phyloP scores from a whole-genome alignment of 2,888 invertebrate genomes.

The Lasioglossum marginatum region DNA sequence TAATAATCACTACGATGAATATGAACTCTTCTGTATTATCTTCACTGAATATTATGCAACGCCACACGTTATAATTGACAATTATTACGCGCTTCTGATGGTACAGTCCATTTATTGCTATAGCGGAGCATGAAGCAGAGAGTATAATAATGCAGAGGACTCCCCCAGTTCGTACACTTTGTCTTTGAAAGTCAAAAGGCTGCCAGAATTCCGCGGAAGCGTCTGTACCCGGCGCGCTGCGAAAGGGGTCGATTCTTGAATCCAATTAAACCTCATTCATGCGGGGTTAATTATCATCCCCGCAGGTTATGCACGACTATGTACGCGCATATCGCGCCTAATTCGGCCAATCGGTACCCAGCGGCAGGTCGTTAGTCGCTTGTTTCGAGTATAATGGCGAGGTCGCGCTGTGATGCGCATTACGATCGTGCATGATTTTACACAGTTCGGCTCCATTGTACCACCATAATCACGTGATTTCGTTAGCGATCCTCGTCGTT shows the following conservation, averaged over 20 bases:
- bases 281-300: slow-evolving; percentile 80
- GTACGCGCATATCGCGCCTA: slow-evolving; percentile 74
- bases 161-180: slow-evolving; percentile 67
- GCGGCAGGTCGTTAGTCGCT: slow-evolving; percentile 80
- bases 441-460: slow-evolving; percentile 69
- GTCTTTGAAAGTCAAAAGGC: slow-evolving; percentile 79
- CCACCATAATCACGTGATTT: slow-evolving; percentile 68
- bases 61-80: neutral
- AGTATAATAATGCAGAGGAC: slow-evolving; percentile 31
- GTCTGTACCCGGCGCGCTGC: slow-evolving; percentile 68
- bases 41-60: no score
- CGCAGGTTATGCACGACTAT: slow-evolving; percentile 70
- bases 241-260: slow-evolving; percentile 69
- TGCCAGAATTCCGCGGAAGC: slow-evolving; percentile 66
- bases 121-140: slow-evolving; percentile 3
- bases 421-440: slow-evolving; percentile 72
- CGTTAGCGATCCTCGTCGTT: slow-evolving; percentile 66
- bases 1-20: no score
- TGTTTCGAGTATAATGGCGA: slow-evolving; percentile 80
- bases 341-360: slow-evolving; percentile 79
- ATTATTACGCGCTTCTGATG: neutral
- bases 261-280: slow-evolving; percentile 83
- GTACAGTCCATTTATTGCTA: neutral
- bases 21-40: no score
- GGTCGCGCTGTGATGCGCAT: slow-evolving; percentile 66